phyloP scores from a whole-genome alignment of 2,113 vertebrate genomes.

The Delphinapterus leucas region DNA sequence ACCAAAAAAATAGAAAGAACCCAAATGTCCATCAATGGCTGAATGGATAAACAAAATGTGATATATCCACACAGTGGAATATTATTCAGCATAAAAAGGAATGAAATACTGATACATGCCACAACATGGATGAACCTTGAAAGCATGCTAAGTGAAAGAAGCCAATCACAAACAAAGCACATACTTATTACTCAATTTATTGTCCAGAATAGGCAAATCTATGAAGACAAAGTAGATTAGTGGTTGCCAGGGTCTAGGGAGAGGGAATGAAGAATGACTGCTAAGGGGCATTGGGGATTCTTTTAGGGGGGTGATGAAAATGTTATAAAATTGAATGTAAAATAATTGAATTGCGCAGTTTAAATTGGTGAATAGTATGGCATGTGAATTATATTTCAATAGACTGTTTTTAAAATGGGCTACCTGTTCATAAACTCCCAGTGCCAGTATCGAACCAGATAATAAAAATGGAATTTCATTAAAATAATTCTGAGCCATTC shows the following conservation, averaged over 20 bases:
- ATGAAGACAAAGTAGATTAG: not conserved
- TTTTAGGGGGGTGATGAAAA: not conserved
- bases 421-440: not conserved
- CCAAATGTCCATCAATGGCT: not conserved
- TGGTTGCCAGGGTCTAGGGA: not conserved
- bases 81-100: not conserved
- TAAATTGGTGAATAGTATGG: not conserved
- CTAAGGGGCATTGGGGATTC: not conserved
- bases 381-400: not conserved
- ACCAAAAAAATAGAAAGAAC: not conserved
- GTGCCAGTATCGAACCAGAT: not conserved
- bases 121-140: not conserved
- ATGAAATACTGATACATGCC: not conserved
- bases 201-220: not conserved
- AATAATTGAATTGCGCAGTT: not conserved
- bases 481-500: not conserved
- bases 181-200: not conserved
- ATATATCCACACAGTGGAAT: not conserved
- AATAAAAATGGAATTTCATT: conserved; percentile 17
- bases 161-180: not conserved
- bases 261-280: not conserved
- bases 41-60: not conserved
- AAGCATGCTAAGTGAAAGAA: not conserved
- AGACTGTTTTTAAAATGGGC: not conserved
- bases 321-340: not conserved